A percentile compares a stretch with the other conserved stretches of the same genome.
phyloP scores from a whole-genome alignment of 2,113 vertebrate species.

The Gallinago undulata region DNA sequence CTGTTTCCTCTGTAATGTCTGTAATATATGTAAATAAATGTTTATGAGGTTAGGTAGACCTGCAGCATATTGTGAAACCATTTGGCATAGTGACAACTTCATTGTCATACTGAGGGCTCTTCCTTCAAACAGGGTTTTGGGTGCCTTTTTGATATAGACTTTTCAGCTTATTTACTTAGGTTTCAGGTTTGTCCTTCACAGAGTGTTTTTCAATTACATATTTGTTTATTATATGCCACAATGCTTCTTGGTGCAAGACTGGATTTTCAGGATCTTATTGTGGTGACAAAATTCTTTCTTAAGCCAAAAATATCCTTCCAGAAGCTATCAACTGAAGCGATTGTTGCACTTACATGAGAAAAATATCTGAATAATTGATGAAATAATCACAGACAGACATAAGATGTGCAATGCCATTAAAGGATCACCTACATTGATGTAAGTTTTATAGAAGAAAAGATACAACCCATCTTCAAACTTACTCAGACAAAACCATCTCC shows the following conservation, averaged over 20 bases:
- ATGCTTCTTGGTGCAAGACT: not conserved
- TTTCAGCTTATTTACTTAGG: not conserved
- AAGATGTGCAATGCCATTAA: not conserved
- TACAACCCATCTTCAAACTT: not conserved
- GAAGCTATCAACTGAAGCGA: not conserved
- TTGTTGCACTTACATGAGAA: not conserved
- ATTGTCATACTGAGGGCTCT: not conserved
- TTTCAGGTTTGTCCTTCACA: not conserved
- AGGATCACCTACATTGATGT: not conserved
- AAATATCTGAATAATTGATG: not conserved
- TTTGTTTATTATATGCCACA: not conserved
- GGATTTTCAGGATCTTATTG: not conserved
- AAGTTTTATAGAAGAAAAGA: not conserved
- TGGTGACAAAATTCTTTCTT: not conserved
- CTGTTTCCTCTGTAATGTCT: not conserved
- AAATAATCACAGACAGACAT: not conserved
- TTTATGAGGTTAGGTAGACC: not conserved
- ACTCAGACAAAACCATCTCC: not conserved
- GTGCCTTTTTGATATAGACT: not conserved
- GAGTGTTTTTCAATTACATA: not conserved
- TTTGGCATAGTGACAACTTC: not conserved
- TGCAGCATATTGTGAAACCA: not conserved
- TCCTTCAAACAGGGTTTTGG: not conserved
- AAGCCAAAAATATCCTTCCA: not conserved
- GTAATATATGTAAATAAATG: not conserved